Evolutionary conservation across 2,113 vertebrate species (phyloP).

Genomic region (Hypocryptadius cinnamomeus): DNA sequence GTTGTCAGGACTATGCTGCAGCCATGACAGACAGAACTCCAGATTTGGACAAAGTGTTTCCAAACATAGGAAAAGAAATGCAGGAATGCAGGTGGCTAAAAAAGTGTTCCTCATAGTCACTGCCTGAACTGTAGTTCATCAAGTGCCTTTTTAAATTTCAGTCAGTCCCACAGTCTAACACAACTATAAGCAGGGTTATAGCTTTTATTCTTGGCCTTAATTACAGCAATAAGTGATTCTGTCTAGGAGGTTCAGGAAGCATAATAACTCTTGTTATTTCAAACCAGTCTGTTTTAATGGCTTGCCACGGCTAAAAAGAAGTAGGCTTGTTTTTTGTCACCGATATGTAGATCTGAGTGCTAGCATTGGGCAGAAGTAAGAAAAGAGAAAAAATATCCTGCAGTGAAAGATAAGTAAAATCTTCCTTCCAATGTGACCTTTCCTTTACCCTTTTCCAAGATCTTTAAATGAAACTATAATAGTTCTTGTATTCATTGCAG

Average conservation of each 20-base stretch:
- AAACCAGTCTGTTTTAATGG: background rate
- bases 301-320: background rate
- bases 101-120: background rate
- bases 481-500: background rate
- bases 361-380: background rate
- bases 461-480: background rate
- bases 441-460: background rate
- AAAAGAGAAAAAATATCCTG: background rate
- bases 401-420: background rate
- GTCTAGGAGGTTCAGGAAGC: background rate
- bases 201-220: background rate
- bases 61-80: background rate
- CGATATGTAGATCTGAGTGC: background rate
- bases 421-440: background rate
- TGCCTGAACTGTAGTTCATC: background rate
- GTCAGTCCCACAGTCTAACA: background rate
- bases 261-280: background rate
- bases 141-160: background rate
- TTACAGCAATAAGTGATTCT: background rate
- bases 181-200: background rate
- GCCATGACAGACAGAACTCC: background rate
- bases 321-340: background rate
- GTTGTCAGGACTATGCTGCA: background rate
- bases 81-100: background rate
- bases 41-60: background rate